Percentiles rank a stretch among this genome's conserved stretches.
Conservation (phyloP, 2,113 vertebrate genomes). For the Tragelaphus strepsiceros region DNA sequence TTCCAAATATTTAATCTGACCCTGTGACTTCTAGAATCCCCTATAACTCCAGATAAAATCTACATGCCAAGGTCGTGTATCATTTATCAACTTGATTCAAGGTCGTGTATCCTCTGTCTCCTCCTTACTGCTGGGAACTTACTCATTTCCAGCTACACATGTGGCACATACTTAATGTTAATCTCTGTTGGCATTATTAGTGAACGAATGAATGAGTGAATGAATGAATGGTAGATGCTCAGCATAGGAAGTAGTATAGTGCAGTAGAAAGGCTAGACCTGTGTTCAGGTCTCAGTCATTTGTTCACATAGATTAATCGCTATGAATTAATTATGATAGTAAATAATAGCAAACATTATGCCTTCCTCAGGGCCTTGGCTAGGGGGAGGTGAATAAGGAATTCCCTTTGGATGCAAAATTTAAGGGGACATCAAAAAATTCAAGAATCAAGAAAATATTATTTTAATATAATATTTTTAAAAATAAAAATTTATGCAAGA, state of each 20-base stretch:
- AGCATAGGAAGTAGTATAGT: too few relatives aligned
- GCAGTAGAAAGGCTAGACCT: background rate
- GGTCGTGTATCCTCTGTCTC: background rate
- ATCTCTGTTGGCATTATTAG: background rate
- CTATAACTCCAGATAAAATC: background rate
- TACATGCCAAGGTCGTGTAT: background rate
- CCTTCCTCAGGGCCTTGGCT: background rate
- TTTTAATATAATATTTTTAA: background rate
- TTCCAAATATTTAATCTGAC: background rate
- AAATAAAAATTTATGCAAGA: background rate
- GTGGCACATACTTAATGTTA: background rate
- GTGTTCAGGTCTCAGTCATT: background rate
- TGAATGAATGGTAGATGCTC: background rate
- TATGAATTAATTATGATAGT: background rate
- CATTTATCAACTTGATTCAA: background rate
- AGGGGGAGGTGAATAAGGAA: background rate
- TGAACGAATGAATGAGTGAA: background rate
- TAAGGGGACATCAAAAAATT: background rate
- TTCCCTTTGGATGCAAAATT: background rate
- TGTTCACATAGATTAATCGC: background rate
- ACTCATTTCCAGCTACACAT: background rate
- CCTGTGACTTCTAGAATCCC: background rate
- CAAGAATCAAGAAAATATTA: background rate
- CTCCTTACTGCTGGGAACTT: background rate
- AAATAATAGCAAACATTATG: background rate